Percentiles rank a stretch among this genome's conserved stretches.
Conservation (phyloP, 2,797 vertebrate genomes). For the Ctenochaetus hawaiiensis region DNA sequence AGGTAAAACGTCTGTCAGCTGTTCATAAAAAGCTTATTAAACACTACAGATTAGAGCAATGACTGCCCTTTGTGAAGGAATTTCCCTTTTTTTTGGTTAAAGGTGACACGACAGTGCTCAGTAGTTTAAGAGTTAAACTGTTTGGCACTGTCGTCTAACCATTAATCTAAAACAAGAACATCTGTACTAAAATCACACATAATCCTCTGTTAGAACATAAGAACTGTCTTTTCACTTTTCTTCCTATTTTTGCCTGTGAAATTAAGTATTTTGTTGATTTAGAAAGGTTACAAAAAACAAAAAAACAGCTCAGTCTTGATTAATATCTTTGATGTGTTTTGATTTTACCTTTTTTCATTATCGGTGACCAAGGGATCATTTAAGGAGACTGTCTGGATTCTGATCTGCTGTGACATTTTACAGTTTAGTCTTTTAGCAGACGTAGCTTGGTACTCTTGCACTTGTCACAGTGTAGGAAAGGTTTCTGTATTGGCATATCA, state of each 20-base stretch:
- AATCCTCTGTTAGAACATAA: neutral
- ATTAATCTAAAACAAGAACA: too few relatives aligned
- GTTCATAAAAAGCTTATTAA: neutral
- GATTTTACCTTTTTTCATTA: neutral
- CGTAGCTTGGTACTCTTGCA: constrained; percentile 20
- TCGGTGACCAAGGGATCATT: neutral
- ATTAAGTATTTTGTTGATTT: too few relatives aligned
- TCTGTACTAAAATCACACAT: too few relatives aligned
- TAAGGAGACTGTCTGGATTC: constrained; percentile 27
- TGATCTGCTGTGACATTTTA: constrained; percentile 54
- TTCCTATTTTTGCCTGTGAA: too few relatives aligned
- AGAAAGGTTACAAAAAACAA: neutral
- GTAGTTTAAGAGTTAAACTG: too few relatives aligned
- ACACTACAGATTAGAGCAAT: constrained; percentile 30
- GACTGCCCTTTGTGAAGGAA: neutral
- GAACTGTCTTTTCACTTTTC: neutral
- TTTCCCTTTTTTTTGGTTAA: too few relatives aligned
- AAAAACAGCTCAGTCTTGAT: too few relatives aligned
- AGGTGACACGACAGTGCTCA: too few relatives aligned
- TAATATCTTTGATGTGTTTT: neutral
- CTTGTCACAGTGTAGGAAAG: constrained; percentile 54
- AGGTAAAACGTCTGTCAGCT: constrained; percentile 83
- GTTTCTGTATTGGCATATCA: constrained; percentile 60
- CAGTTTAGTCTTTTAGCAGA: constrained; percentile 32
- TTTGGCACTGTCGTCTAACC: too few relatives aligned